A percentile compares a stretch with the other conserved stretches of the same genome.
Conservation (phyloP, 2,113 vertebrate genomes). For the Leiothrix lutea region DNA sequence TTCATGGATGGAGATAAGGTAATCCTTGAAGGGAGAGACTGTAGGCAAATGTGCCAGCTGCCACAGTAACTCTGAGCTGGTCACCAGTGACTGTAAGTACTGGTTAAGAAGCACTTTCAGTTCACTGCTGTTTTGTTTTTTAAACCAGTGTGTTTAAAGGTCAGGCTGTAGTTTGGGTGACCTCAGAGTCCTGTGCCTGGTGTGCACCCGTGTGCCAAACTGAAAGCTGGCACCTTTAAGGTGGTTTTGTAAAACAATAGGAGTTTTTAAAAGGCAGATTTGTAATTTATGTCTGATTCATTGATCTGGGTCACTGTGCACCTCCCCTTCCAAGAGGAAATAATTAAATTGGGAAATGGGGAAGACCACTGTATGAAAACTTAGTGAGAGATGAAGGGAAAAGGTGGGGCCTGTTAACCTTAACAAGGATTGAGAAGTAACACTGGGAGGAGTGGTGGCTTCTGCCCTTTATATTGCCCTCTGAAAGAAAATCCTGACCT, state of each 20-base stretch:
- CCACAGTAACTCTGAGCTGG: background rate
- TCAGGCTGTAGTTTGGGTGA: background rate
- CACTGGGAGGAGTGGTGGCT: background rate
- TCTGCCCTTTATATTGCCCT: background rate
- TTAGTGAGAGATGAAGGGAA: background rate
- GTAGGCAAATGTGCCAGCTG: background rate
- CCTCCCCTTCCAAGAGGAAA: background rate
- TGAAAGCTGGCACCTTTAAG: background rate
- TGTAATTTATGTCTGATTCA: background rate
- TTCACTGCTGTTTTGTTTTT: background rate
- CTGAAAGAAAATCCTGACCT: background rate
- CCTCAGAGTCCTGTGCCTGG: background rate
- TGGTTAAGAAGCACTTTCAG: background rate
- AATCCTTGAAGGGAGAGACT: background rate
- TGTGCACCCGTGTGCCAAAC: rapidly evolving
- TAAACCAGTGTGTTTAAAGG: background rate
- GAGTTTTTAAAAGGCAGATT: background rate
- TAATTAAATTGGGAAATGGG: background rate
- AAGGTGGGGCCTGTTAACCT: background rate
- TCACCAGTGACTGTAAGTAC: background rate
- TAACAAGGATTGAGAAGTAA: background rate
- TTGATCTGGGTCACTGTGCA: background rate
- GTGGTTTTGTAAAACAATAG: rapidly evolving
- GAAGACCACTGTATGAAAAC: background rate
- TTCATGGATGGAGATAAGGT: constrained; percentile 99